Conservation (phyloP, 2,888 invertebrate genomes). For the Netelia virgata region DNA sequence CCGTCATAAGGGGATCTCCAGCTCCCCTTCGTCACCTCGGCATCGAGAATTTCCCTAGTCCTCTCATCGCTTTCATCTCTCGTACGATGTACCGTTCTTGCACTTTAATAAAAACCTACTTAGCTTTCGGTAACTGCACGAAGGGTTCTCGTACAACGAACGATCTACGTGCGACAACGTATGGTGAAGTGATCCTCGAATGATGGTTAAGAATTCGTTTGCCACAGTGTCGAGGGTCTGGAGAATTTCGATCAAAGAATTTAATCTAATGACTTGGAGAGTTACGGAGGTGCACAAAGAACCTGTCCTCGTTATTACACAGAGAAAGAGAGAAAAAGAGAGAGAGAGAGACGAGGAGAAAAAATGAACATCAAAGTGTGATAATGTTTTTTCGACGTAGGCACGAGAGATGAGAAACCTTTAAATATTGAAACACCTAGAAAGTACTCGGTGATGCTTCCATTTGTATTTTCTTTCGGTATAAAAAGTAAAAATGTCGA, state of each 20-base stretch:
- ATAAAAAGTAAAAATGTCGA: no score
- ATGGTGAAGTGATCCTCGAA: conserved; percentile 13
- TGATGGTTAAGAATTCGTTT: conserved; percentile 40
- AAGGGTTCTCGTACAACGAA: conserved; percentile 16
- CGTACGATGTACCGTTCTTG: conserved; percentile 31
- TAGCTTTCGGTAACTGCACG: conserved; percentile 60
- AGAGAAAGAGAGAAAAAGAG: background rate
- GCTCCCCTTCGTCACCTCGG: conserved; percentile 79
- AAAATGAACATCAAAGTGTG: conserved; percentile 39
- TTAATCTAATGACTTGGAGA: conserved; percentile 33
- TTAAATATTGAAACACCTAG: background rate
- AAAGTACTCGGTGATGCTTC: background rate
- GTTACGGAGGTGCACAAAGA: conserved; percentile 6
- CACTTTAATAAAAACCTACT: conserved; percentile 80
- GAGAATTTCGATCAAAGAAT: conserved; percentile 30
- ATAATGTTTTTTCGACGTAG: background rate
- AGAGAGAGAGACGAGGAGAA: background rate
- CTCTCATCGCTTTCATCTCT: conserved; percentile 74
- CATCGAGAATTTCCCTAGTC: conserved; percentile 70
- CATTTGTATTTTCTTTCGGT: background rate
- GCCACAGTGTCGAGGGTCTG: conserved; percentile 15
- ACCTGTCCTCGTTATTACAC: background rate
- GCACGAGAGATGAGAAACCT: background rate
- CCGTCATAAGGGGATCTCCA: conserved; percentile 63
- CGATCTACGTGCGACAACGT: background rate